phyloP scores from a whole-genome alignment of 2,797 vertebrate genomes.

The Psittacula derbiana region DNA sequence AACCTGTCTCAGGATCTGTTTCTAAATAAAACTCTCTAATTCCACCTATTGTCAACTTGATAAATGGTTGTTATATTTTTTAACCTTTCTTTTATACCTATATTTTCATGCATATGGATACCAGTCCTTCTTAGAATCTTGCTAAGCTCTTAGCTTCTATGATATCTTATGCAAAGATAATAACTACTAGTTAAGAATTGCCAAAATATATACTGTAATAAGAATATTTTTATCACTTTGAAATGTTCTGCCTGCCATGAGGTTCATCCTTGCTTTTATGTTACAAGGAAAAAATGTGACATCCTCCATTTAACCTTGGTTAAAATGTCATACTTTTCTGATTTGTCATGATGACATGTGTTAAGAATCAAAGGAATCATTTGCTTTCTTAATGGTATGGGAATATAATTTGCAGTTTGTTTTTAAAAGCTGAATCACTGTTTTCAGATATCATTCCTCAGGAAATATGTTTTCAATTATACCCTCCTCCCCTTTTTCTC shows the following conservation, averaged over 20 bases:
- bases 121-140: not conserved
- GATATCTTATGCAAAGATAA: not conserved
- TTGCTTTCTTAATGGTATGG: conserved; percentile 37
- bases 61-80: not conserved
- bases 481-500: not conserved
- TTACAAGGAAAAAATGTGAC: not conserved
- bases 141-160: not conserved
- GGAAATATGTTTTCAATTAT: conserved; percentile 41
- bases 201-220: not conserved
- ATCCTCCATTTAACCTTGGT: conserved; percentile 5
- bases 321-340: not conserved
- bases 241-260: not conserved
- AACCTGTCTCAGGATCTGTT: not conserved
- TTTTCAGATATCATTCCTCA: conserved; percentile 43
- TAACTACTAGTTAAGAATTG: not conserved
- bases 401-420: conserved; percentile 55
- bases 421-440: conserved; percentile 49
- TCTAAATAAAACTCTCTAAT: not conserved
- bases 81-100: not conserved
- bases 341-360: conserved; percentile 38
- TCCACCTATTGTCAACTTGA: not conserved
- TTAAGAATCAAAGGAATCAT: conserved; percentile 52
- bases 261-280: not conserved
- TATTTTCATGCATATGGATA: not conserved
- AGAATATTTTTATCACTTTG: not conserved